phyloP scores from a whole-genome alignment of 2,113 vertebrate genomes.

The Tricholaema leucomelas region DNA sequence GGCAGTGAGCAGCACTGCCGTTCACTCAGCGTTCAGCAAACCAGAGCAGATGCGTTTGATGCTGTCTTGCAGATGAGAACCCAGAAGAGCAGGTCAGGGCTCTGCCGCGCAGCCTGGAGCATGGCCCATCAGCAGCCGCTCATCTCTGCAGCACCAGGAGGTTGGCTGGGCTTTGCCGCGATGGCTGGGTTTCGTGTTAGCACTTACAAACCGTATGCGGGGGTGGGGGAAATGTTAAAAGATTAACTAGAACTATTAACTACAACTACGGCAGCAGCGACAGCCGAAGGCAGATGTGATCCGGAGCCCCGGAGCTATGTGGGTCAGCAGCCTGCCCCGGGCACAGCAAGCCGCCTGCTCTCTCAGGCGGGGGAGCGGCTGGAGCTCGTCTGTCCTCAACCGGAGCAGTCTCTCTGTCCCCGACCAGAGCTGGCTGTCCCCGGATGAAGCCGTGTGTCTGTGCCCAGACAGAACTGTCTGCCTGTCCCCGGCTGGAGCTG shows the following conservation, averaged over 20 bases:
- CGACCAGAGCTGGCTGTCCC: neutral
- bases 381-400: neutral
- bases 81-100: accelerated
- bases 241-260: too few relatives aligned
- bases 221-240: accelerated
- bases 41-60: accelerated
- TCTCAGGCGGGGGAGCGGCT: neutral
- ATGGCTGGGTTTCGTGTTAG: accelerated
- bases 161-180: neutral
- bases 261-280: neutral
- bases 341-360: neutral
- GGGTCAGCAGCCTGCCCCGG: neutral
- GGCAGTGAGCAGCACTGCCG: neutral
- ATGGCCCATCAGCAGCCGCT: neutral
- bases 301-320: accelerated
- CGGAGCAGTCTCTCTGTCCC: neutral
- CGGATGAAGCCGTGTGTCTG: neutral
- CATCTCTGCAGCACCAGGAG: neutral
- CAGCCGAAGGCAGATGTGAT: accelerated
- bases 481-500: neutral
- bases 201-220: accelerated
- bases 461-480: neutral
- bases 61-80: accelerated
- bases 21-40: neutral
- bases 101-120: neutral